phyloP scores from a whole-genome alignment of 1,140 invertebrate species.

The Pemphigus obesinymphae region DNA sequence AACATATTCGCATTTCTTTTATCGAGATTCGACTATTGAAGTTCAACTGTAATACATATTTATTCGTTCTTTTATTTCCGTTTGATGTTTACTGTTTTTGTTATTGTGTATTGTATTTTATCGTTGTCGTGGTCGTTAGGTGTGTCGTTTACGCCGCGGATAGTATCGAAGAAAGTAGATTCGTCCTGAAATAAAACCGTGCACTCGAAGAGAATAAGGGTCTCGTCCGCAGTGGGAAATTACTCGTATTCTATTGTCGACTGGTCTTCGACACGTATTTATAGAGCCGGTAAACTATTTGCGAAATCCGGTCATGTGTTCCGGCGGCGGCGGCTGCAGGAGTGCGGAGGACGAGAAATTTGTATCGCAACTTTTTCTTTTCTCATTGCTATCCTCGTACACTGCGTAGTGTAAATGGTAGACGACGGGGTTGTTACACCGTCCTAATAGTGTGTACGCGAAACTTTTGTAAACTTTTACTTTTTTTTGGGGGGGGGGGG shows the following conservation, averaged over 20 bases:
- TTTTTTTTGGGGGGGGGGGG: too few relatives aligned
- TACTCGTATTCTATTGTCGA: background rate
- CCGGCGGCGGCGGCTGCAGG: too few relatives aligned
- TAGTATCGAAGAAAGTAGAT: background rate
- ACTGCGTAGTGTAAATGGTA: too few relatives aligned
- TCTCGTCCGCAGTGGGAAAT: background rate
- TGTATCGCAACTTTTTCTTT: too few relatives aligned
- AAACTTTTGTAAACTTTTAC: background rate
- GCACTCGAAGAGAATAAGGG: background rate
- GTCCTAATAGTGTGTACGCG: background rate
- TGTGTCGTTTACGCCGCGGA: background rate
- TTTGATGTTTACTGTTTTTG: background rate
- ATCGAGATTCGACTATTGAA: background rate
- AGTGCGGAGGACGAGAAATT: too few relatives aligned
- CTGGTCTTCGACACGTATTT: background rate
- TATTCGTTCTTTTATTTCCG: background rate
- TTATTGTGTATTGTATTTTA: background rate
- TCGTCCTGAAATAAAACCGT: background rate
- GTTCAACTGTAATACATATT: background rate
- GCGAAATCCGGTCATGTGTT: conserved; percentile 27
- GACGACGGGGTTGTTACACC: background rate
- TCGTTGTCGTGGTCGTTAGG: too few relatives aligned
- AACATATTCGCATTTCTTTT: background rate
- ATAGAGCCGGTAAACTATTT: conserved; percentile 4
- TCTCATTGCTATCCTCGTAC: too few relatives aligned